Evolutionary conservation across 2,888 invertebrate species (phyloP).

Genomic region (Parthenolecanium corni): DNA sequence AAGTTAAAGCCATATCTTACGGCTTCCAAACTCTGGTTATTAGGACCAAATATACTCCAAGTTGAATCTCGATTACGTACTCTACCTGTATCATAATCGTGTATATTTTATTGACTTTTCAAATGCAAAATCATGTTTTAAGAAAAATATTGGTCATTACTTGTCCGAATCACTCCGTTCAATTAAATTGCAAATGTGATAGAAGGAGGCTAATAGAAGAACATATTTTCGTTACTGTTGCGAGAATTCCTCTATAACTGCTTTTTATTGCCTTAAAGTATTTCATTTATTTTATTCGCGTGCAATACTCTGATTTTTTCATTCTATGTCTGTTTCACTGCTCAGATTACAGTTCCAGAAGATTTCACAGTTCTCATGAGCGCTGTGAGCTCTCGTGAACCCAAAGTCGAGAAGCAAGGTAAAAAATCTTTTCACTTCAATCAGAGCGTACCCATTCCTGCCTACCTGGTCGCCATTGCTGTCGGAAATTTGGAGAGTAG

Average conservation of each 20-base stretch:
- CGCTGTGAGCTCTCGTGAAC: constrained; percentile 51
- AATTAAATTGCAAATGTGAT: no score
- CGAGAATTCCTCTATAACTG: background rate
- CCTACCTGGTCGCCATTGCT: constrained; percentile 81
- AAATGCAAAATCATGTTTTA: no score
- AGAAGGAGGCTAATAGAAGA: background rate
- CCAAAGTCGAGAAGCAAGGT: constrained; percentile 29
- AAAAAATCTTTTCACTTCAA: constrained; percentile 47
- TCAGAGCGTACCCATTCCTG: constrained; percentile 72
- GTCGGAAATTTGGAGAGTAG: constrained; percentile 68
- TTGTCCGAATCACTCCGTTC: no score
- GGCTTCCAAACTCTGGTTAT: no score
- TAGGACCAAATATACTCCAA: no score
- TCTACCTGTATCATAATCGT: no score
- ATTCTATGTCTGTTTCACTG: background rate
- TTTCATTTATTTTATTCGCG: background rate
- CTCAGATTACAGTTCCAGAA: constrained; percentile 38
- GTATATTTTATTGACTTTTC: no score
- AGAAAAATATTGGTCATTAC: no score
- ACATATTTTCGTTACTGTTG: background rate
- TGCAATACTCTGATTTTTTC: background rate
- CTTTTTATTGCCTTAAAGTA: no score
- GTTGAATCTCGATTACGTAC: no score
- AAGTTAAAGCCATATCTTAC: no score
- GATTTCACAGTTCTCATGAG: constrained; percentile 80